phyloP scores from a whole-genome alignment of 2,113 vertebrate species.

The Tupaia chinensis region DNA sequence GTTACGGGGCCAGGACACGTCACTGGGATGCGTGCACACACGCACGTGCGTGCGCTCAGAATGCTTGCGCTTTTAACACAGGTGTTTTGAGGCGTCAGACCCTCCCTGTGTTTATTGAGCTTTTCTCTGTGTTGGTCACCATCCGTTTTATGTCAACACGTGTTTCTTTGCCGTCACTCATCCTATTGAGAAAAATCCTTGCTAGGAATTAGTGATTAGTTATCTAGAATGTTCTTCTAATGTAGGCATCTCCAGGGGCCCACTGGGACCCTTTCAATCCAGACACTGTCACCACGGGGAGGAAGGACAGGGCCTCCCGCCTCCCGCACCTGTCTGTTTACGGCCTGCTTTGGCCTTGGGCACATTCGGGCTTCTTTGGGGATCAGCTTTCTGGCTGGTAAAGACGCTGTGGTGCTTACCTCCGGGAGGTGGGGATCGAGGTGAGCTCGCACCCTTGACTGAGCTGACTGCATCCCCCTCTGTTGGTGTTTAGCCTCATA shows the following conservation, averaged over 20 bases:
- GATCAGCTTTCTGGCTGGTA: not conserved
- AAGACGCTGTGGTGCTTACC: rapidly evolving
- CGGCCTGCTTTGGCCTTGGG: not conserved
- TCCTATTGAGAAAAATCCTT: not conserved
- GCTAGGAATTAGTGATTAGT: not conserved
- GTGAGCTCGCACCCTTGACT: not conserved
- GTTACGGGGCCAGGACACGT: not conserved
- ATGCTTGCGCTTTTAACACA: rapidly evolving
- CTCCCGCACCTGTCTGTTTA: not conserved
- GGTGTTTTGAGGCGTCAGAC: not conserved
- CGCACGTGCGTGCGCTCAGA: not conserved
- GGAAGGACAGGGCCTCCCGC: not conserved
- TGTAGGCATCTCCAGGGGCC: not conserved
- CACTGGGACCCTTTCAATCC: not conserved
- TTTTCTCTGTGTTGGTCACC: not conserved
- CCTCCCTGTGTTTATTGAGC: rapidly evolving
- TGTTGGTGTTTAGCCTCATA: rapidly evolving
- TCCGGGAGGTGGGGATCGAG: too few species aligned
- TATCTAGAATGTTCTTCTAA: rapidly evolving
- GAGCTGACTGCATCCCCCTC: rapidly evolving
- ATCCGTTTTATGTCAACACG: not conserved
- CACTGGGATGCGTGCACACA: not conserved
- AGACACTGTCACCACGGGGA: not conserved
- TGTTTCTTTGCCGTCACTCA: not conserved
- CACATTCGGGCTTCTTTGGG: not conserved